Evolutionary conservation across 37 sponge, comb jelly and placozoan species (phyloP).

Genomic region (Ephydatia muelleri): DNA sequence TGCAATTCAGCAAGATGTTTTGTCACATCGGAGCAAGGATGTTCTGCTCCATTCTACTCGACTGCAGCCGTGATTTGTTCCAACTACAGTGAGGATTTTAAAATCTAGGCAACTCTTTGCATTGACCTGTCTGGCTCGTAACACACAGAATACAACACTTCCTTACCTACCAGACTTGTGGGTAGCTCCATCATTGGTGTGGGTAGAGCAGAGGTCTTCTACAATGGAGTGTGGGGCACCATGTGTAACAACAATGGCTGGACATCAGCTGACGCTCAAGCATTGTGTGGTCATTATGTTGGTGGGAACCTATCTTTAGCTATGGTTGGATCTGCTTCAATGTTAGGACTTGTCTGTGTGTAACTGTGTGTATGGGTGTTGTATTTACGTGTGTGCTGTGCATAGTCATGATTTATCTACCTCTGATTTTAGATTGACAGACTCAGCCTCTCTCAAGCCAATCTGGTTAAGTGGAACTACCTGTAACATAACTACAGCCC

Average conservation of each 20-base stretch:
- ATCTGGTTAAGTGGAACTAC: neutral
- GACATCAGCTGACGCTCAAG: neutral
- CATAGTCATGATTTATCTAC: neutral
- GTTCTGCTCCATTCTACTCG: neutral
- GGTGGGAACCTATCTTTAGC: neutral
- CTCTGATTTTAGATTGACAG: neutral
- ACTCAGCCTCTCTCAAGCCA: neutral
- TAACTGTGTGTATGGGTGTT: neutral
- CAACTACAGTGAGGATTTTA: neutral
- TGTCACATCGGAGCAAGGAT: neutral
- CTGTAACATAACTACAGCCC: neutral
- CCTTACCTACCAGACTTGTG: neutral
- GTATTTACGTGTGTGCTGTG: neutral
- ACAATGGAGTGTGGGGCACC: neutral
- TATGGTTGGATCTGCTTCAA: neutral
- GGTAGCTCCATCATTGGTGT: neutral
- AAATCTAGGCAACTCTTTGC: no score
- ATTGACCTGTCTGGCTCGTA: neutral
- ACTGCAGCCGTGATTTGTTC: neutral
- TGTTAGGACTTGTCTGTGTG: neutral
- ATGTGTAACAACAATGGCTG: neutral
- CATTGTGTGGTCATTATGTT: neutral
- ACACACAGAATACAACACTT: neutral
- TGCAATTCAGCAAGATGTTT: neutral
- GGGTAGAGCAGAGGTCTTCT: neutral